phyloP scores from a whole-genome alignment of 1,140 invertebrate species.

The Arctopsyche grandis region DNA sequence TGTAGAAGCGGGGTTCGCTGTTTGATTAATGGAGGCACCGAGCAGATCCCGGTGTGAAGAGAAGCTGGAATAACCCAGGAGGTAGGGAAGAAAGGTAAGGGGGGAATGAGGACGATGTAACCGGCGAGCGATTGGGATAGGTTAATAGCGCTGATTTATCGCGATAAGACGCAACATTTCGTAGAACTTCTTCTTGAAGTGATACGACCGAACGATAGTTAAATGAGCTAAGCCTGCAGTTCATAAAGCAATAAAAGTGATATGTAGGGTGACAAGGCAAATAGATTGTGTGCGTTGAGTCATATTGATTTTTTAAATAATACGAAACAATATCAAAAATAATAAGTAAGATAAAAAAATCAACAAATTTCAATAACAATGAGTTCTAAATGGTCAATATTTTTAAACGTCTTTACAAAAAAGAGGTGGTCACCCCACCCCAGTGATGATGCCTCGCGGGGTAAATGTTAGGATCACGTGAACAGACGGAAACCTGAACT shows the following conservation, averaged over 20 bases:
- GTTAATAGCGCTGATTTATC: slow-evolving; percentile 45
- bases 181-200: not conserved
- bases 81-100: too few relatives aligned
- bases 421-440: not conserved
- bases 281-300: too few relatives aligned
- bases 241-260: too few relatives aligned
- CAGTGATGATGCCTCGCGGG: not conserved
- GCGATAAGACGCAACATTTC: not conserved
- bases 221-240: not conserved
- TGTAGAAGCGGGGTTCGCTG: slow-evolving; percentile 36
- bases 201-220: not conserved
- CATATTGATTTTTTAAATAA: too few relatives aligned
- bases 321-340: too few relatives aligned
- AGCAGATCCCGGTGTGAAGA: slow-evolving; percentile 16
- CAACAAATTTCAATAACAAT: too few relatives aligned
- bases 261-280: too few relatives aligned
- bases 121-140: slow-evolving; percentile 43
- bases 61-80: not conserved
- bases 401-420: too few relatives aligned
- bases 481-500: not conserved
- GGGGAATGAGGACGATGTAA: not conserved
- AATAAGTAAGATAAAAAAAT: too few relatives aligned
- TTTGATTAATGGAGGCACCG: slow-evolving; percentile 47
- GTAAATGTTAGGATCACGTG: not conserved
- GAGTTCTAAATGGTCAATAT: too few relatives aligned